Evolutionary conservation across 1,140 invertebrate species (phyloP).

Genomic region (Zaprionus taronus): DNA sequence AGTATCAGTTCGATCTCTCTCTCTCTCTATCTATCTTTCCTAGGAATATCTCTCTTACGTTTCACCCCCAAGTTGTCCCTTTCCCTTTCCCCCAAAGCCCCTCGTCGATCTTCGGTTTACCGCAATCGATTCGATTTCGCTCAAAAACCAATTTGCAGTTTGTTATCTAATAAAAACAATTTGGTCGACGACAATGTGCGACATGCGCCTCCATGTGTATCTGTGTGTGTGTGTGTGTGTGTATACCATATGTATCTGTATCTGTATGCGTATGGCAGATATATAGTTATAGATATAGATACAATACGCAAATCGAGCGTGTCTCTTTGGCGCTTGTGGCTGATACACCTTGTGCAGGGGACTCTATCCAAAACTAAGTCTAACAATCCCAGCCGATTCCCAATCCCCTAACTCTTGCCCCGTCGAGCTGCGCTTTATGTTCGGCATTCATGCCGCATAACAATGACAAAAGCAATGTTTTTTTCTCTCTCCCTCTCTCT

Average conservation of each 20-base stretch:
- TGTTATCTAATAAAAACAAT: conserved; percentile 75
- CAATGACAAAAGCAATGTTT: conserved; percentile 50
- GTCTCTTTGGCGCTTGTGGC: not conserved
- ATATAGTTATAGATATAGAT: conserved; percentile 19
- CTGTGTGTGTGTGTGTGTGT: conserved; percentile 27
- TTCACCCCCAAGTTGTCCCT: not conserved
- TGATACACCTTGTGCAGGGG: conserved; percentile 35
- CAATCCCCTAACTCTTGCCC: not conserved
- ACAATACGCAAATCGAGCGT: conserved; percentile 25
- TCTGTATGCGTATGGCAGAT: conserved; percentile 6
- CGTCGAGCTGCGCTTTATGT: conserved; percentile 59
- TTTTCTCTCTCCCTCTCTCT: not conserved
- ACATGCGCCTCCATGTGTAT: conserved; percentile 28
- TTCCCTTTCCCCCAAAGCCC: not conserved
- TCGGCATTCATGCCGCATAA: conserved; percentile 69
- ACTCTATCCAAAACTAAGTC: conserved; percentile 15
- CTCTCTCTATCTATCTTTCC: conserved; percentile 4
- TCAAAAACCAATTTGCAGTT: conserved; percentile 58
- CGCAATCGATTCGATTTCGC: conserved; percentile 5
- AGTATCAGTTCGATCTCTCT: not conserved
- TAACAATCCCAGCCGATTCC: conserved; percentile 10
- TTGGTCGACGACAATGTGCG: conserved; percentile 50
- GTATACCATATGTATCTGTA: conserved; percentile 21
- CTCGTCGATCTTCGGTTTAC: not conserved
- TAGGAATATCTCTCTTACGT: too few relatives aligned